Evolutionary conservation across 1,140 invertebrate genomes (phyloP), one percentile per base, ranked within the genome.

Genomic region (Andricus grossulariae): DNA sequence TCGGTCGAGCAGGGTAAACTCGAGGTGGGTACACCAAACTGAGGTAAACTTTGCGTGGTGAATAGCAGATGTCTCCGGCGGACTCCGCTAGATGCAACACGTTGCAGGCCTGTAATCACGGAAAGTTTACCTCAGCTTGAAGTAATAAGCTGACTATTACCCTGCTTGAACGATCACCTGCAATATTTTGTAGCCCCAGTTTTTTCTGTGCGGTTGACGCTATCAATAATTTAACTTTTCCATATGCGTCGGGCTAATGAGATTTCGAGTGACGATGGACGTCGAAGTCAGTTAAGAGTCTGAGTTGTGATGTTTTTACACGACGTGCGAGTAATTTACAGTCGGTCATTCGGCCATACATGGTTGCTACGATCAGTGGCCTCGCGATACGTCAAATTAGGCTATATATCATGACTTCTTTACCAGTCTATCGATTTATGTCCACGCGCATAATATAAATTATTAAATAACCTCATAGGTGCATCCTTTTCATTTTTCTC

Each of bases 321-420:
- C 79, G 86, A 84, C 88, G 85, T 88, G 88, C 84, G 87, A 85
- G 88, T 91, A 91, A 91, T 91, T 91, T 91, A 90, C 90, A 91
- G 89, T 88, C 89, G 89, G 86, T 89, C 88, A 90, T 88, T 90
- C 89, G 80, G 86, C 88, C 89, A 85, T 91, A 90, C 85, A 90
- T 90, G 89, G 89, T 81, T 80, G 83, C 74, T 85, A 74, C 85
- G 88, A 87, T 87, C 87, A 84, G 85, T 86, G 84, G 86, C 84
- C 84, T 88, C 86, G 88, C 90, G 87, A 91, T 90, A 90, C 89
- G 89, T 92, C 91, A 90, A 92, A 91, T 91, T 90, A 90, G 88
- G 87, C 83, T 88, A 87, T 92, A 91, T 86, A 91, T 92, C 91
- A 91, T 91, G 88, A 72, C 81, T 89, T 91, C 88, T 90, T 91